A percentile compares a stretch with the other conserved stretches of the same genome.
These are phyloP conservation scores for Butastur rufipennis DNA, from an alignment of 2,113 vertebrate genomes.

Conservation along the genomic window DNA sequence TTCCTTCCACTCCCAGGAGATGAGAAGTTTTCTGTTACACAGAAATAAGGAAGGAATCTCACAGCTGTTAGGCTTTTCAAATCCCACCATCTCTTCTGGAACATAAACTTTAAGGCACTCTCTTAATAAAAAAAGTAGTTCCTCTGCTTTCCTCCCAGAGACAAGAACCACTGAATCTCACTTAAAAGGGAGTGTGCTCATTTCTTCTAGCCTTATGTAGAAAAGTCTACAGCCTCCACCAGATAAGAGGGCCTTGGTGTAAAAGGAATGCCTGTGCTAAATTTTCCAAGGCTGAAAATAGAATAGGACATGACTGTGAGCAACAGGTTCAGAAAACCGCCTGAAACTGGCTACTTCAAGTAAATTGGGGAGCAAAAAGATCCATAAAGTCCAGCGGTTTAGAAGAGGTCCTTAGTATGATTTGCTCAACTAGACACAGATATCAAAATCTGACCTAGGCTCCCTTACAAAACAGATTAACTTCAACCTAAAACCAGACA, in stretches of 20 bases:
- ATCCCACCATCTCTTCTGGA: neutral
- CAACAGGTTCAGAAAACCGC: neutral
- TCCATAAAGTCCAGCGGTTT: neutral
- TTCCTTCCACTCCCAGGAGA: neutral
- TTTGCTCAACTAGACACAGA: neutral
- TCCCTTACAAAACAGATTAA: neutral
- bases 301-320: neutral
- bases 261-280: neutral
- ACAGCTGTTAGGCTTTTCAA: neutral
- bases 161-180: neutral
- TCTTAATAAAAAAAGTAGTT: neutral
- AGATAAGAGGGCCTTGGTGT: neutral
- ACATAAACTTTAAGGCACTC: neutral
- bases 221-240: neutral
- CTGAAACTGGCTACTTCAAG: neutral
- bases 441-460: neutral
- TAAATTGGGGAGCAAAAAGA: neutral
- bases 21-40: neutral
- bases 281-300: neutral
- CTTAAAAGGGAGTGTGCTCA: neutral
- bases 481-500: neutral
- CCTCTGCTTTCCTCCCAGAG: neutral
- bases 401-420: neutral
- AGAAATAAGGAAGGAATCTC: constrained; percentile 2
- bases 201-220: neutral